Conservation (phyloP, 2,113 vertebrate genomes). For the Hippocampus zosterae region DNA sequence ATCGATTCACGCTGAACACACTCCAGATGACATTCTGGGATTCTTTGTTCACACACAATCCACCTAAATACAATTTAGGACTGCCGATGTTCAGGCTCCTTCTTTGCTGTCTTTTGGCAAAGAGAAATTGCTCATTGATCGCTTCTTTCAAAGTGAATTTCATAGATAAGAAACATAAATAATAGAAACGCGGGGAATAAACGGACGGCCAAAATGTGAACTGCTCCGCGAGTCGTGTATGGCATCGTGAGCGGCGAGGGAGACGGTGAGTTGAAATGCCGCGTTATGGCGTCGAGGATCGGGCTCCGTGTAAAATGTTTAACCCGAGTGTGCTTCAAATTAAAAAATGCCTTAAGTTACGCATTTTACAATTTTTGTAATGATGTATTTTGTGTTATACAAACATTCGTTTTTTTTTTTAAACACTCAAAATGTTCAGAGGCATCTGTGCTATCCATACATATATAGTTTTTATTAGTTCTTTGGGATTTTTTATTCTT, state of each 20-base stretch:
- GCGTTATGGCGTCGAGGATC: neutral
- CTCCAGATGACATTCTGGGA: neutral
- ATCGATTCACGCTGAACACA: slow-evolving; percentile 4
- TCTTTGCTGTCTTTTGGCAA: slow-evolving; percentile 41
- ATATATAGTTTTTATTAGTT: too few relatives aligned
- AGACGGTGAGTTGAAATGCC: neutral
- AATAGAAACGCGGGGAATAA: slow-evolving; percentile 62
- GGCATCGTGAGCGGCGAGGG: slow-evolving; percentile 24
- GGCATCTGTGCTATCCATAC: too few relatives aligned
- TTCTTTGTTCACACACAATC: neutral
- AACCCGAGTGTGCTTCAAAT: too few relatives aligned
- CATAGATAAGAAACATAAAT: slow-evolving; percentile 65
- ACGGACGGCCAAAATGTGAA: slow-evolving; percentile 58
- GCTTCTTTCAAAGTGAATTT: slow-evolving; percentile 68
- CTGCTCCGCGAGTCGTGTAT: slow-evolving; percentile 25
- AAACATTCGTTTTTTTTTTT: too few relatives aligned
- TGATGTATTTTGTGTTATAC: too few relatives aligned
- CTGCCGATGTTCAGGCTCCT: slow-evolving; percentile 26
- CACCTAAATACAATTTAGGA: slow-evolving; percentile 17
- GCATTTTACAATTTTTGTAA: too few relatives aligned
- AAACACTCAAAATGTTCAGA: too few relatives aligned
- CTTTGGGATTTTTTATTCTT: too few relatives aligned
- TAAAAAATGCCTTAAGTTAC: too few relatives aligned
- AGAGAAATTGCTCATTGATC: slow-evolving; percentile 58
- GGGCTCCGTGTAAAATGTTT: neutral